Evolutionary conservation across 2,888 invertebrate genomes (phyloP).

Genomic region (Blastobasis adustella): DNA sequence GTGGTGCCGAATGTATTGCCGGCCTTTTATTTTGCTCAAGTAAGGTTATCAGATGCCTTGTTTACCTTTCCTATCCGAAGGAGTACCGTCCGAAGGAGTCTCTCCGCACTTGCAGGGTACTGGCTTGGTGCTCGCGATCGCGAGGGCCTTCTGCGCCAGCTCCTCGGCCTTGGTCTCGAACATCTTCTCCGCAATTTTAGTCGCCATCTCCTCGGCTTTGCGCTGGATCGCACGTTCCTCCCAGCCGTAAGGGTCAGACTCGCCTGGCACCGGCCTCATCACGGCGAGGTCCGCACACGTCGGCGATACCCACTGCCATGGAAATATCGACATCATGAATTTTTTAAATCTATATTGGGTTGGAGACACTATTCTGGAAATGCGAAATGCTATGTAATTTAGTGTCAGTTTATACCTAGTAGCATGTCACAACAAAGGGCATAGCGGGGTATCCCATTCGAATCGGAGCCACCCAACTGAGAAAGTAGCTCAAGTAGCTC

Average conservation of each 20-base stretch:
- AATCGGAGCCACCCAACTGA: too few species aligned
- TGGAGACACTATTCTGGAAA: too few species aligned
- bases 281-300: conserved; percentile 41
- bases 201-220: conserved; percentile 44
- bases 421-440: too few species aligned
- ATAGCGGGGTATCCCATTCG: too few species aligned
- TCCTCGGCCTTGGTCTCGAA: conserved; percentile 42
- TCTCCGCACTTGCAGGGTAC: conserved; percentile 40
- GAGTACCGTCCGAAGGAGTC: too few species aligned
- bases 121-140: conserved; percentile 29
- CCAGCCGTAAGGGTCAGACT: conserved; percentile 29
- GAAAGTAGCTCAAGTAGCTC: too few species aligned
- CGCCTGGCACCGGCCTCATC: conserved; percentile 20
- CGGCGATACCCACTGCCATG: conserved; percentile 49
- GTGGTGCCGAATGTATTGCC: too few species aligned
- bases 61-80: not conserved
- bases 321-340: too few species aligned
- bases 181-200: conserved; percentile 46
- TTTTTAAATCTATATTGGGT: too few species aligned
- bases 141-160: conserved; percentile 37
- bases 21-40: not conserved
- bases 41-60: not conserved
- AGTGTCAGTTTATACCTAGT: too few species aligned
- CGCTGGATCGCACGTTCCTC: conserved; percentile 41
- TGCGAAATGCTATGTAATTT: too few species aligned